Evolutionary conservation across 2,113 vertebrate species (phyloP).

Genomic region (Promerops cafer): DNA sequence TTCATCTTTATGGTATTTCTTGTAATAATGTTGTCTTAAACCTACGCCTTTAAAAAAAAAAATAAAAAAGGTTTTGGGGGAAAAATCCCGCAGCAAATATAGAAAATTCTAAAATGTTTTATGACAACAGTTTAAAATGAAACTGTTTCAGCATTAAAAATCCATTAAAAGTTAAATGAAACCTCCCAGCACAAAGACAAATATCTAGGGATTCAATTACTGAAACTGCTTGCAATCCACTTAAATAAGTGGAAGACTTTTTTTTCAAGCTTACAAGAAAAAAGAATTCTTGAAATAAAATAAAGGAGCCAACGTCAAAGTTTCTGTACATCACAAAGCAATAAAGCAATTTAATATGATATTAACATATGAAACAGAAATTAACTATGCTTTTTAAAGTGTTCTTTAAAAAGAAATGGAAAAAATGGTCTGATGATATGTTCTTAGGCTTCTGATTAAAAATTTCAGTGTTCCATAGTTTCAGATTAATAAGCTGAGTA

Average conservation of each 20-base stretch:
- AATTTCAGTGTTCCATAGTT: not conserved
- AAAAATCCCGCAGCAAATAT: not conserved
- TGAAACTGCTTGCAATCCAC: conserved; percentile 31
- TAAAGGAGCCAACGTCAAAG: not conserved
- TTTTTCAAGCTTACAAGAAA: not conserved
- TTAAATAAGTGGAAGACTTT: conserved; percentile 10
- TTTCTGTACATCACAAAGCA: conserved; percentile 29
- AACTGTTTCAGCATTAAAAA: conserved; percentile 48
- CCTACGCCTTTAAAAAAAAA: not conserved
- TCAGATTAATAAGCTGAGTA: not conserved
- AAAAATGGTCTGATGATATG: not conserved
- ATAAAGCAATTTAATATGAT: conserved; percentile 1
- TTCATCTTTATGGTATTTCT: not conserved
- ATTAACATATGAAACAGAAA: conserved; percentile 48
- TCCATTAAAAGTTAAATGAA: conserved; percentile 49
- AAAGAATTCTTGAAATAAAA: conserved; percentile 14
- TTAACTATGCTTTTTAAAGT: conserved; percentile 1
- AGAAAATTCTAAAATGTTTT: conserved; percentile 33
- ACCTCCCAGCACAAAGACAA: conserved; percentile 28
- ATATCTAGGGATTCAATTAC: conserved; percentile 60
- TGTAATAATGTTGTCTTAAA: not conserved
- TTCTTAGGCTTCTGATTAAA: not conserved
- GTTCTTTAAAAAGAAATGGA: not conserved
- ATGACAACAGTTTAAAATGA: conserved; percentile 37
- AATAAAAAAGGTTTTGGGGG: not conserved